phyloP scores from a whole-genome alignment of 2,797 vertebrate genomes.

The Neopelma chrysocephalum region DNA sequence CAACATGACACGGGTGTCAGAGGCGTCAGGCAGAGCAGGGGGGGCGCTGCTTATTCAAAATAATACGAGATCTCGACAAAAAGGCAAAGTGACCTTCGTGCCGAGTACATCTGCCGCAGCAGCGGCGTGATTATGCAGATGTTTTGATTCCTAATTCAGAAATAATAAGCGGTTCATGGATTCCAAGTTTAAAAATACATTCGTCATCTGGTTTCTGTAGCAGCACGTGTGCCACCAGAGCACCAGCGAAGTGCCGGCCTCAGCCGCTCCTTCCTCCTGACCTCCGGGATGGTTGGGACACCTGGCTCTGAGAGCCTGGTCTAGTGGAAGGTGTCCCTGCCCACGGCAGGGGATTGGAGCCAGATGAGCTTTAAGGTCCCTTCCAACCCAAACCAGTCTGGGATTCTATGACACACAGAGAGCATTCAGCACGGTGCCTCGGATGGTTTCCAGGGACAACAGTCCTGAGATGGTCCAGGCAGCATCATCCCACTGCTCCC shows the following conservation, averaged over 20 bases:
- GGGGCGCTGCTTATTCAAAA: background rate
- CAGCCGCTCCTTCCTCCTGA: background rate
- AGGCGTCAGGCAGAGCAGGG: background rate
- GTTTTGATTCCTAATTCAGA: conserved; percentile 76
- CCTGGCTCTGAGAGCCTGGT: background rate
- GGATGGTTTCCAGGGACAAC: background rate
- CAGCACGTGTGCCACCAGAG: background rate
- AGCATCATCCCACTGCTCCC: background rate
- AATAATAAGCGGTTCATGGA: conserved; percentile 72
- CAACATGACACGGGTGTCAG: background rate
- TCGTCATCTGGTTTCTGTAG: conserved; percentile 57
- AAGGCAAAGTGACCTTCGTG: conserved; percentile 49
- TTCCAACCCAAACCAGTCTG: background rate
- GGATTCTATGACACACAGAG: background rate
- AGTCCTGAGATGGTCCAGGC: background rate
- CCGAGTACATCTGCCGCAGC: conserved; percentile 52
- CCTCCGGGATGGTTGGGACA: background rate
- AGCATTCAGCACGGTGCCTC: fast-evolving
- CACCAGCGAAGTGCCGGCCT: background rate
- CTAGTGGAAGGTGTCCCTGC: background rate
- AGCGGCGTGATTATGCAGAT: conserved; percentile 53
- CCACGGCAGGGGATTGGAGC: background rate
- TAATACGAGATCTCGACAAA: fast-evolving
- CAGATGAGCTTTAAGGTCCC: background rate
- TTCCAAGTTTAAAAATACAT: conserved; percentile 78